Evolutionary conservation across 1,140 invertebrate genomes (phyloP), one percentile per base, ranked within the genome.

Genomic region (Dreissena rostriformis): DNA sequence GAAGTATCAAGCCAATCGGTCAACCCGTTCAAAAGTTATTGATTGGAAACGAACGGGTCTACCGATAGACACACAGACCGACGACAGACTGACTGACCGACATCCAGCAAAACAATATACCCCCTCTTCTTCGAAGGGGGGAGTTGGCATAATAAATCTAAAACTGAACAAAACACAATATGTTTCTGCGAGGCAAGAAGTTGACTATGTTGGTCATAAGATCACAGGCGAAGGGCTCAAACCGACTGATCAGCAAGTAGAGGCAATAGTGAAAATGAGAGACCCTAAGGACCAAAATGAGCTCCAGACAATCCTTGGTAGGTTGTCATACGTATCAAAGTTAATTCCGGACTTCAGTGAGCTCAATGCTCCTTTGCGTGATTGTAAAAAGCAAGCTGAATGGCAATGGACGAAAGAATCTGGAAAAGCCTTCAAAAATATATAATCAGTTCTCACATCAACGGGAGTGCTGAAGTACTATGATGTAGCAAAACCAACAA

Each of bases 261-360:
- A 89, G n/a, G 90, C 89, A 24, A 92, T 94, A 12, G 49, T 72
- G 12, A 68, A 84, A 22, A 89, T 87, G 87, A 65, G 77, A 74
- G 55, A 77, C 51, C 84, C 87, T 6, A 52, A 67, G 7, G 74
- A 86, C 72, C 53, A 72, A 15, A 71, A n/a, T 22, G 84, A 83
- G 39, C 72, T 86, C 6, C 78, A 89, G 72, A 80, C 71, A 6
- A 80, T 89, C 28, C 72, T 93, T 24, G 92, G 90, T 39, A 87
- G 94, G 79, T 78, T 94, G 0, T 93, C 86, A 17, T 94, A 94
- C 86, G 76, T 93, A 24, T 26, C 79, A 72, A 92, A 89, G 85
- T 93, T 92, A 74, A 83, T 89, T 5, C 86, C 90, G 17, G 90
- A 94, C 82, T 88, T 93, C 15, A 68, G 80, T 52, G 73, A 68